phyloP scores from a whole-genome alignment of 30 jellyfish, hydroid and myxozoan species.

The Rhopilema esculentum region DNA sequence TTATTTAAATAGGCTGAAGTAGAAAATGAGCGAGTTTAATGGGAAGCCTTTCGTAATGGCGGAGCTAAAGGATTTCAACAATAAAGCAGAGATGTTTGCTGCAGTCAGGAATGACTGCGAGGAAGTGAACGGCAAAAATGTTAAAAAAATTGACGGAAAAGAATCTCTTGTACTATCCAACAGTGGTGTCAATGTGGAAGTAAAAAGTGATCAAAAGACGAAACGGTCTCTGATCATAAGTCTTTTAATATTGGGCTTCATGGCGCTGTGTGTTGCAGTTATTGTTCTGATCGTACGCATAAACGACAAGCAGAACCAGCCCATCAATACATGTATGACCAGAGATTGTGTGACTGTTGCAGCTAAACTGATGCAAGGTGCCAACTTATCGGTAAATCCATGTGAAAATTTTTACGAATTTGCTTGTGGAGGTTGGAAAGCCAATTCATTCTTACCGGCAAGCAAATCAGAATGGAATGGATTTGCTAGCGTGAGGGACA shows the following conservation, averaged over 20 bases:
- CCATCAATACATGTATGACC: constrained; percentile 5
- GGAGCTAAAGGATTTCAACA: neutral
- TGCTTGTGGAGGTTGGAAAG: constrained; percentile 80
- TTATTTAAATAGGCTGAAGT: neutral
- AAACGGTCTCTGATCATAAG: neutral
- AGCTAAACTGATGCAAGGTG: constrained; percentile 31
- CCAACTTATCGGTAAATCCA: constrained; percentile 67
- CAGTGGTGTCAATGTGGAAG: constrained; percentile 20
- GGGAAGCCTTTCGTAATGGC: neutral
- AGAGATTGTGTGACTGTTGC: constrained; percentile 52
- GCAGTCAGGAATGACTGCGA: constrained; percentile 39
- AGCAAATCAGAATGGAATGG: constrained; percentile 56
- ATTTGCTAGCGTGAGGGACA: constrained; percentile 19
- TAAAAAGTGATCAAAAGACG: neutral
- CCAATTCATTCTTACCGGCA: constrained; percentile 43
- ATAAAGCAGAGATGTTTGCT: constrained; percentile 32
- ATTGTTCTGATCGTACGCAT: constrained; percentile 31
- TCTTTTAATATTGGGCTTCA: neutral
- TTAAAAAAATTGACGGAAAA: neutral
- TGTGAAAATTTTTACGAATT: constrained; percentile 62
- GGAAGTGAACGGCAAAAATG: neutral
- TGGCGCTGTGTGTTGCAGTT: constrained; percentile 21
- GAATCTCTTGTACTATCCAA: constrained; percentile 20
- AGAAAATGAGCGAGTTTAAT: neutral
- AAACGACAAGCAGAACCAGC: neutral